phyloP scores from a whole-genome alignment of 2,113 vertebrate genomes.

The Gorilla gorilla region DNA sequence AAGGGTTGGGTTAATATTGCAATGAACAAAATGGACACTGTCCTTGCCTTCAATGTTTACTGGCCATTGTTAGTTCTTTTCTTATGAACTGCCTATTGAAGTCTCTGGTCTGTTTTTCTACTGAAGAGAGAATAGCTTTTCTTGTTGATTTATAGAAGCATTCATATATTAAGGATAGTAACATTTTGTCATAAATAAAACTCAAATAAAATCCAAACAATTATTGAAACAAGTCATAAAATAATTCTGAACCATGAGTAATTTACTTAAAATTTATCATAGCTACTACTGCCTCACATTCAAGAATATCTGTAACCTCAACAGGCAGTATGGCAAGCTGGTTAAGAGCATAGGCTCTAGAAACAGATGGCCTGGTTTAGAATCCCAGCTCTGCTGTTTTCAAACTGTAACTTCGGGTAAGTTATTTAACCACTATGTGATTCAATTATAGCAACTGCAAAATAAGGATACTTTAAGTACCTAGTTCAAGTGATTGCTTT shows the following conservation, averaged over 20 bases:
- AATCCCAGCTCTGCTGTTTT: neutral
- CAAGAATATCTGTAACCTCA: neutral
- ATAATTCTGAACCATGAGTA: neutral
- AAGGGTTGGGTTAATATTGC: neutral
- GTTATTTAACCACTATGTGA: neutral
- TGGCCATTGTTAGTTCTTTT: neutral
- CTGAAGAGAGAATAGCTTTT: neutral
- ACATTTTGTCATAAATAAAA: neutral
- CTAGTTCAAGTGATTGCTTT: neutral
- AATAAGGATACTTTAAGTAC: neutral
- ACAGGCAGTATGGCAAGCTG: neutral
- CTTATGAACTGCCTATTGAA: conserved; percentile 37
- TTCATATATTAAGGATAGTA: neutral
- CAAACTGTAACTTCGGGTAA: neutral
- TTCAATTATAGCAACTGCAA: neutral
- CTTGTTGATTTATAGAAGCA: neutral
- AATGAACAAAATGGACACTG: neutral
- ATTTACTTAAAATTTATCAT: neutral
- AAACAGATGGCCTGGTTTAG: neutral
- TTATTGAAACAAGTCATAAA: neutral
- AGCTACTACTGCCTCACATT: neutral
- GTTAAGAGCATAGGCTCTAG: neutral
- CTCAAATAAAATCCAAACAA: conserved; percentile 5
- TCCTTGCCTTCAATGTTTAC: neutral
- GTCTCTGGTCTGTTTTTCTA: conserved; percentile 34